Conservation (phyloP, 1,140 invertebrate genomes). For the Caerostris extrusa region DNA sequence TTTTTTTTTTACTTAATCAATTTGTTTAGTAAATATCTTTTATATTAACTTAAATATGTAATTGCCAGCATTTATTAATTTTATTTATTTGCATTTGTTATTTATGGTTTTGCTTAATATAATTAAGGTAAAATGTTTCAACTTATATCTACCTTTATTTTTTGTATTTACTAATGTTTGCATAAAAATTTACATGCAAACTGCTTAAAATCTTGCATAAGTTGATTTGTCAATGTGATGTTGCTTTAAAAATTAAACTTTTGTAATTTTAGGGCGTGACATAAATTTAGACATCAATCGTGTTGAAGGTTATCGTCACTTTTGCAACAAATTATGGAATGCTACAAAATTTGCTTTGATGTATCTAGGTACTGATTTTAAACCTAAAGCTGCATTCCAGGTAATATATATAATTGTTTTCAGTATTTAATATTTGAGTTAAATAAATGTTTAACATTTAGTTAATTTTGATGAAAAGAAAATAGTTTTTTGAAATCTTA, state of each 20-base stretch:
- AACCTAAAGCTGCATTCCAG: slow-evolving; percentile 72
- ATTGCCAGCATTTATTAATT: too few species aligned
- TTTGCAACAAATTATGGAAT: slow-evolving; percentile 99
- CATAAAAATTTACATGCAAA: too few species aligned
- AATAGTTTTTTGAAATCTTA: not conserved
- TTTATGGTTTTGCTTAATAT: too few species aligned
- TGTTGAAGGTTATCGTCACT: slow-evolving; percentile 98
- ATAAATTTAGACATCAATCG: slow-evolving; percentile 98
- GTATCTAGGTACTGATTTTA: slow-evolving; percentile 83
- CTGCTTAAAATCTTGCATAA: too few species aligned
- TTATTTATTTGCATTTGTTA: too few species aligned
- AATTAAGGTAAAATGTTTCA: too few species aligned
- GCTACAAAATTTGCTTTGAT: slow-evolving; percentile 95
- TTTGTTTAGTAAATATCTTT: not conserved
- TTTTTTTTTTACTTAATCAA: not conserved
- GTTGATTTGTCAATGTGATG: too few species aligned
- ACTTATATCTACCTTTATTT: too few species aligned
- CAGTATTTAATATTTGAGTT: not conserved
- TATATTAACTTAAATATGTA: not conserved
- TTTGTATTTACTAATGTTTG: too few species aligned
- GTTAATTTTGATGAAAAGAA: not conserved
- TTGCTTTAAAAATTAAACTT: too few species aligned
- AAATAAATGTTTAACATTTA: not conserved
- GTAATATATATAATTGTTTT: slow-evolving; percentile 10
- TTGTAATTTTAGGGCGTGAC: slow-evolving; percentile 84